Evolutionary conservation across 1,140 invertebrate species (phyloP).

Genomic region (Drosophila biarmipes): DNA sequence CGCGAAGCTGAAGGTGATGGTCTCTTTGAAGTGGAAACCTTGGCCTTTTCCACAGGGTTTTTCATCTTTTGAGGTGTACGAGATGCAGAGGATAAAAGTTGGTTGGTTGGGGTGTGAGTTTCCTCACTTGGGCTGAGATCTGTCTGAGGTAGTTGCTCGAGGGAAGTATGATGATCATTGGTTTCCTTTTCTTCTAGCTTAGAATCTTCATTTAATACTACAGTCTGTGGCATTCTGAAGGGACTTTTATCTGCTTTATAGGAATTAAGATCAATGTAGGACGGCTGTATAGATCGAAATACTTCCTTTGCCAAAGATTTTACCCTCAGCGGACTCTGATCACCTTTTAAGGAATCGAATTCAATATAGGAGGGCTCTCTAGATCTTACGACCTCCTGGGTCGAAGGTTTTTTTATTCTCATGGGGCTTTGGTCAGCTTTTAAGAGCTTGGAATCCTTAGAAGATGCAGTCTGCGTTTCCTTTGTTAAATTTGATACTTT

Average conservation of each 20-base stretch:
- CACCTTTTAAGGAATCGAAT: neutral
- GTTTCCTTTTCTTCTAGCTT: neutral
- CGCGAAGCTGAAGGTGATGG: conserved; percentile 21
- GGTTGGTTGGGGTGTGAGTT: neutral
- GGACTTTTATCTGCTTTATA: neutral
- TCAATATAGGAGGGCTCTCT: conserved; percentile 13
- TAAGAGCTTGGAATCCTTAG: neutral
- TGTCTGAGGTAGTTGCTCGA: neutral
- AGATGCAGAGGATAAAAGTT: conserved; percentile 2
- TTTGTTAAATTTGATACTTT: neutral
- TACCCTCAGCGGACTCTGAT: neutral
- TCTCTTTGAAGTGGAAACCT: neutral
- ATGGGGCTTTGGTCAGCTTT: neutral
- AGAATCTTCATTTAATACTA: neutral
- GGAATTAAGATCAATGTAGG: neutral
- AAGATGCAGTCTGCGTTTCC: neutral
- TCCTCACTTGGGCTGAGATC: neutral
- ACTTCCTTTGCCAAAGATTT: neutral
- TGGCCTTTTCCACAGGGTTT: neutral
- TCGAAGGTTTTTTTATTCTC: neutral
- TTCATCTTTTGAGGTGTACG: neutral
- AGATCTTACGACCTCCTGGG: neutral
- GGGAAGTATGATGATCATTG: neutral
- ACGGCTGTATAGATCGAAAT: neutral
- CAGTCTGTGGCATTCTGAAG: neutral